These are phyloP conservation scores for Oriolus oriolus DNA, from an alignment of 2,113 vertebrate genomes.

Conservation along the genomic window DNA sequence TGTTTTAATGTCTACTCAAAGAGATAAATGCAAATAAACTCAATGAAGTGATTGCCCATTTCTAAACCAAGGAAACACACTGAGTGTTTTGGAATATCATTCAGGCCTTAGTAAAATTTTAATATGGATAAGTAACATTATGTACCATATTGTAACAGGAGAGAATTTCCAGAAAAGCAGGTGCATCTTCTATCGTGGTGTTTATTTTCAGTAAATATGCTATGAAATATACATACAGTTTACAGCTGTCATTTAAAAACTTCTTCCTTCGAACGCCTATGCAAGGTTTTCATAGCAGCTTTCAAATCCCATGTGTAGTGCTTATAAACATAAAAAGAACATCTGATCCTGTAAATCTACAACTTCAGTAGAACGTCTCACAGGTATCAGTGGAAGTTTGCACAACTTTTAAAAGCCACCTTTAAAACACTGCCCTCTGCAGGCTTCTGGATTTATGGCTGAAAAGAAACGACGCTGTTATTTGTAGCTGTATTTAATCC, in stretches of 20 bases:
- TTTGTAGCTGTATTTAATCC: background rate
- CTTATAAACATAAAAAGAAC: background rate
- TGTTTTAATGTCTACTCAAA: background rate
- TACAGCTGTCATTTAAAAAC: background rate
- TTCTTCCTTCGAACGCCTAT: background rate
- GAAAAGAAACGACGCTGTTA: background rate
- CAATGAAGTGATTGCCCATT: background rate
- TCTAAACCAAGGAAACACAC: background rate
- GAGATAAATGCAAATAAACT: background rate
- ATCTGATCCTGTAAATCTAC: background rate
- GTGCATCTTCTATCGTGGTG: background rate
- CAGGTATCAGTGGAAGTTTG: background rate
- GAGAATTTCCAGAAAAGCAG: background rate
- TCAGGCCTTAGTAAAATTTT: background rate
- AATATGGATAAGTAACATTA: background rate
- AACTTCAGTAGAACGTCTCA: rapidly evolving
- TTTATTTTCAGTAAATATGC: background rate
- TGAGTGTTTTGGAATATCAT: background rate
- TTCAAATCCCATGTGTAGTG: background rate
- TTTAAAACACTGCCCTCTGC: background rate
- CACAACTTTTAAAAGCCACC: background rate
- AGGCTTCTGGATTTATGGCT: background rate
- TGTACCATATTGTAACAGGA: background rate
- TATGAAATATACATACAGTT: background rate
- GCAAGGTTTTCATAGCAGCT: background rate